These are phyloP conservation scores for Salarias fasciatus DNA, from an alignment of 2,797 vertebrate species.

Conservation along the genomic window DNA sequence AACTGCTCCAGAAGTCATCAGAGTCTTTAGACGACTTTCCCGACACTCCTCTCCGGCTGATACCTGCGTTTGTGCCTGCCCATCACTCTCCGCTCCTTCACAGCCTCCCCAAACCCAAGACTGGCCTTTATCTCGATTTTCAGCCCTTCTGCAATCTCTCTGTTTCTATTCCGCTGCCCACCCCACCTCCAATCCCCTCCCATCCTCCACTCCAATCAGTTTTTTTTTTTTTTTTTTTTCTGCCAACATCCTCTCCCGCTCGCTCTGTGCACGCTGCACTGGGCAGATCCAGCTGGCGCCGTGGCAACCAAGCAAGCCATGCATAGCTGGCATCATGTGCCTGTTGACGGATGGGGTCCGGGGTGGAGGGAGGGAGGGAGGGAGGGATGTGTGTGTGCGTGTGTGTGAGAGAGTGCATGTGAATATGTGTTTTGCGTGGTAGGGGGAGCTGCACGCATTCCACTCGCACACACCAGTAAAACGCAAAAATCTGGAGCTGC, in stretches of 20 bases:
- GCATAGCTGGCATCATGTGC: constrained; percentile 52
- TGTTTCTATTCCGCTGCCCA: constrained; percentile 24
- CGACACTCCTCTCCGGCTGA: neutral
- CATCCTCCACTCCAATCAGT: constrained; percentile 27
- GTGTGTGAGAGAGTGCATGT: too few relatives aligned
- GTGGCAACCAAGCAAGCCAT: constrained; percentile 46
- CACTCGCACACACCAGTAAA: constrained; percentile 34
- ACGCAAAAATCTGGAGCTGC: constrained; percentile 9
- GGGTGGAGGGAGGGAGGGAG: constrained; percentile 6
- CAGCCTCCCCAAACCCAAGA: neutral
- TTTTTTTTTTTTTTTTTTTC: neutral
- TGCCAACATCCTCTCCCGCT: constrained; percentile 38
- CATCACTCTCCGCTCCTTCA: neutral
- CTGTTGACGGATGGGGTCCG: constrained; percentile 32
- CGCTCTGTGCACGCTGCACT: constrained; percentile 11
- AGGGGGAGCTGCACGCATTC: constrained; percentile 3
- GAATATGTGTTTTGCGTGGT: too few relatives aligned
- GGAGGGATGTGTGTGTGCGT: neutral
- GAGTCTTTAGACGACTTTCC: constrained; percentile 37
- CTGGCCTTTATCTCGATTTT: constrained; percentile 37
- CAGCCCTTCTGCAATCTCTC: constrained; percentile 36
- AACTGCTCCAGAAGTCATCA: constrained; percentile 39
- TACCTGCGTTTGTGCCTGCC: constrained; percentile 15
- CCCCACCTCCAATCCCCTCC: constrained; percentile 16
- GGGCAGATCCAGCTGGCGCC: constrained; percentile 60